Percentiles rank a stretch among this genome's conserved stretches.
phyloP scores from a whole-genome alignment of 1,140 invertebrate genomes.

The Sarcophaga bullata region DNA sequence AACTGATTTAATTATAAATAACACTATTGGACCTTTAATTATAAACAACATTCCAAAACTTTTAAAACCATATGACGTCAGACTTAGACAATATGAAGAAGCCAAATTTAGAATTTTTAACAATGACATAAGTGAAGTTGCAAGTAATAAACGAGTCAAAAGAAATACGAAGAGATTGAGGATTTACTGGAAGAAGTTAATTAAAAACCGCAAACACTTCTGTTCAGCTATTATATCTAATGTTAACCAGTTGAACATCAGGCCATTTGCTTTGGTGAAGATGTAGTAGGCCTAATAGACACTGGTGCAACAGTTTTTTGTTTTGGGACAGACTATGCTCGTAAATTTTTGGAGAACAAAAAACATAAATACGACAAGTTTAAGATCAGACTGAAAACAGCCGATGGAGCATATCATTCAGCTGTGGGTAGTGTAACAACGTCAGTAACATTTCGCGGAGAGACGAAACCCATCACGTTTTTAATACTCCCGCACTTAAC shows the following conservation, averaged over 20 bases:
- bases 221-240: not conserved
- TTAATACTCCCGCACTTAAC: not conserved
- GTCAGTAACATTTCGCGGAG: not conserved
- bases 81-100: not conserved
- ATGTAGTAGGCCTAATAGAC: not conserved
- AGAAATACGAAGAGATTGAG: not conserved
- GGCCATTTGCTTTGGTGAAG: not conserved
- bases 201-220: not conserved
- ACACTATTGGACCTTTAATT: not conserved
- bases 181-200: not conserved
- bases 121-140: not conserved
- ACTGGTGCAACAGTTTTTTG: not conserved
- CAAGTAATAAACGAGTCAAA: not conserved
- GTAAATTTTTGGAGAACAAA: not conserved
- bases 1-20: not conserved
- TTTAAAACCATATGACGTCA: not conserved
- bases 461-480: not conserved
- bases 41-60: not conserved
- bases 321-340: not conserved
- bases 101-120: not conserved
- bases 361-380: not conserved
- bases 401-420: not conserved
- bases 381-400: not conserved
- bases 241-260: not conserved
- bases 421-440: not conserved